Conservation (phyloP, 2,888 invertebrate species). For the Sacculina carcini region DNA sequence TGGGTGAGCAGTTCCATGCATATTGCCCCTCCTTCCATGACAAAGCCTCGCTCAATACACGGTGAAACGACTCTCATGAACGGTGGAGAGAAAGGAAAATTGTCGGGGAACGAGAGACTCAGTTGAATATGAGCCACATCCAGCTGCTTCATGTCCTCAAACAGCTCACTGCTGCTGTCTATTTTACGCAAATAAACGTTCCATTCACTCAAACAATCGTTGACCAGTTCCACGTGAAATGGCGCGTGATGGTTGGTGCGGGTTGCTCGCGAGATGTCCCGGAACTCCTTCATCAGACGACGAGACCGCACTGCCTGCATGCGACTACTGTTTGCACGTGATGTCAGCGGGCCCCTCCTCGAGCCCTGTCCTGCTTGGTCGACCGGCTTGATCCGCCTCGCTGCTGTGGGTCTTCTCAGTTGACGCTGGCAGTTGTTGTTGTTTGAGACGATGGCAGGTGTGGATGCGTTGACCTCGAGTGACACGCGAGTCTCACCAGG, state of each 20-base stretch:
- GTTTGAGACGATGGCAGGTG: no score
- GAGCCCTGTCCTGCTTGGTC: no score
- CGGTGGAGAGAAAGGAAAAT: slow-evolving; percentile 66
- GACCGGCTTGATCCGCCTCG: no score
- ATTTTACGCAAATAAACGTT: slow-evolving; percentile 51
- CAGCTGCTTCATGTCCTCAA: slow-evolving; percentile 42
- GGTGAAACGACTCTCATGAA: slow-evolving; percentile 42
- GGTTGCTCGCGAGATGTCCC: slow-evolving; percentile 15
- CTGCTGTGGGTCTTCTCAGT: no score
- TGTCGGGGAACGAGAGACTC: slow-evolving; percentile 42
- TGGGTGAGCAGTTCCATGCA: slow-evolving; percentile 98
- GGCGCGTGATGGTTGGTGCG: slow-evolving; percentile 13
- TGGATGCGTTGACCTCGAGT: no score
- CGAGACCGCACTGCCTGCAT: slow-evolving; percentile 41
- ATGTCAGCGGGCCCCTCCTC: no score
- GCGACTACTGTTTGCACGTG: no score
- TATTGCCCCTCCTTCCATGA: slow-evolving; percentile 88
- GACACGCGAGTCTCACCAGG: no score
- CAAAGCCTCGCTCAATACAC: slow-evolving; percentile 67
- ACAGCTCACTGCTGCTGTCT: slow-evolving; percentile 52
- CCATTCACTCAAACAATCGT: slow-evolving; percentile 69
- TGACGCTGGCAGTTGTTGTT: neutral
- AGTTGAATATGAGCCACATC: slow-evolving; percentile 45
- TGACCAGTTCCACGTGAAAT: slow-evolving; percentile 56
- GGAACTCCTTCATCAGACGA: slow-evolving; percentile 55